Percentiles rank a stretch among this genome's conserved stretches.
These are phyloP conservation scores for Scaeva pyrastri DNA, from an alignment of 2,888 invertebrate genomes.

Conservation along the genomic window DNA sequence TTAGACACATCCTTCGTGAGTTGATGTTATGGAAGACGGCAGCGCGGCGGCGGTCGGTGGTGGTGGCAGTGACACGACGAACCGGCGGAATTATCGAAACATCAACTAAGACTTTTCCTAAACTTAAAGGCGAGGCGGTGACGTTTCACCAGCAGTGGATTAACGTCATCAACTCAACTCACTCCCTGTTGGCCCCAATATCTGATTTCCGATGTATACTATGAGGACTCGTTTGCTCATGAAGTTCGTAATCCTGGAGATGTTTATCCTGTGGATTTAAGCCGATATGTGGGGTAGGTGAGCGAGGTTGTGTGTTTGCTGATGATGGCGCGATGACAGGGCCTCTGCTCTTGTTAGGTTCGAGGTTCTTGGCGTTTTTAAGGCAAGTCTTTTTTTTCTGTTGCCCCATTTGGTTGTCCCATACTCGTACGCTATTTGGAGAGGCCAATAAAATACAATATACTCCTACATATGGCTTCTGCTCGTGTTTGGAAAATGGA, in stretches of 20 bases:
- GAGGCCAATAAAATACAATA: constrained; percentile 64
- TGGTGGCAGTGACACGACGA: no score
- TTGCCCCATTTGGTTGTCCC: constrained; percentile 25
- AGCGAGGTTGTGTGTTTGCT: constrained; percentile 37
- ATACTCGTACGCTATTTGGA: not conserved
- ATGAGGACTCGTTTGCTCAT: constrained; percentile 17
- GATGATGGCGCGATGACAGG: constrained; percentile 29
- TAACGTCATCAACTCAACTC: not conserved
- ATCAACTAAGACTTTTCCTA: constrained; percentile 9
- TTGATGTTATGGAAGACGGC: not conserved
- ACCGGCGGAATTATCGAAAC: constrained; percentile 4
- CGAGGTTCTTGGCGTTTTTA: constrained; percentile 58
- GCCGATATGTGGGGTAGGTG: constrained; percentile 34
- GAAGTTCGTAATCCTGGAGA: constrained; percentile 24
- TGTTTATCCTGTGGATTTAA: constrained; percentile 61
- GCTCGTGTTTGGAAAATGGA: not conserved
- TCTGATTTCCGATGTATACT: no score
- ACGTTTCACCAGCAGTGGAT: constrained; percentile 12
- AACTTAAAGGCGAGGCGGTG: constrained; percentile 39
- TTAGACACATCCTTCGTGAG: constrained; percentile 23
- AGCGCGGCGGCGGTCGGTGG: no score
- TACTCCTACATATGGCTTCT: constrained; percentile 49
- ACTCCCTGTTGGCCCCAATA: not conserved
- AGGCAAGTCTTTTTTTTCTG: constrained; percentile 26
- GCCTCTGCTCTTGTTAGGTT: constrained; percentile 48